These are phyloP conservation scores for Brotogeris chrysoptera DNA, from an alignment of 2,797 vertebrate species.

Conservation along the genomic window DNA sequence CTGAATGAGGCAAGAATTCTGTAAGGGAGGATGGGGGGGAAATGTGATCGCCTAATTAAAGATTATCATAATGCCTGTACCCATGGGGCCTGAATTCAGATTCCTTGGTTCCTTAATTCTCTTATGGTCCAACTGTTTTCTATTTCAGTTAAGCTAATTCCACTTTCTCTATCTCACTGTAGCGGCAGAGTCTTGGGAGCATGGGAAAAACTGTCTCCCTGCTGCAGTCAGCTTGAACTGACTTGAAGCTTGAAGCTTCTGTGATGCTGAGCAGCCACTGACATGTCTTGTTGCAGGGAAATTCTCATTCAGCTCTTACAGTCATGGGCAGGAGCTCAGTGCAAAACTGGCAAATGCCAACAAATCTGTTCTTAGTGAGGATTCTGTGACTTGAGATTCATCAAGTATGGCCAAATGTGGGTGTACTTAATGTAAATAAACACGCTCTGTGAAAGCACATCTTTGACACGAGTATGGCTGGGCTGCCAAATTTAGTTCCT, in stretches of 20 bases:
- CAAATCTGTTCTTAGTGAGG: not conserved
- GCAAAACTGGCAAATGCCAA: not conserved
- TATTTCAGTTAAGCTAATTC: not conserved
- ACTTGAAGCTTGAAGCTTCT: too few species aligned
- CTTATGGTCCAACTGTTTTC: not conserved
- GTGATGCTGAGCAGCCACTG: not conserved
- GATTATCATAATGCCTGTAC: not conserved
- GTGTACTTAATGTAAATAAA: slow-evolving; percentile 27
- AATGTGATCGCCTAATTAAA: not conserved
- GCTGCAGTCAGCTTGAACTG: not conserved
- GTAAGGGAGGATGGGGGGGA: not conserved
- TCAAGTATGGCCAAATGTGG: not conserved
- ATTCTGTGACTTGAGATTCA: not conserved
- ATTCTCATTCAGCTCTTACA: not conserved
- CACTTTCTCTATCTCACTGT: not conserved
- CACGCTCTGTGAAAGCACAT: not conserved
- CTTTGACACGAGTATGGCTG: not conserved
- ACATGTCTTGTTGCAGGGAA: not conserved
- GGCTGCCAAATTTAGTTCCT: slow-evolving; percentile 13
- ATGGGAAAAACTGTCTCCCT: not conserved
- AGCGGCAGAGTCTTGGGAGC: not conserved
- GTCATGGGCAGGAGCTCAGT: not conserved
- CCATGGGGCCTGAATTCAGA: not conserved
- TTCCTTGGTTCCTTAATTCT: not conserved
- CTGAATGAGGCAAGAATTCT: not conserved